These are phyloP conservation scores for Germaria angustata DNA, from an alignment of 2,888 invertebrate genomes.

Conservation along the genomic window DNA sequence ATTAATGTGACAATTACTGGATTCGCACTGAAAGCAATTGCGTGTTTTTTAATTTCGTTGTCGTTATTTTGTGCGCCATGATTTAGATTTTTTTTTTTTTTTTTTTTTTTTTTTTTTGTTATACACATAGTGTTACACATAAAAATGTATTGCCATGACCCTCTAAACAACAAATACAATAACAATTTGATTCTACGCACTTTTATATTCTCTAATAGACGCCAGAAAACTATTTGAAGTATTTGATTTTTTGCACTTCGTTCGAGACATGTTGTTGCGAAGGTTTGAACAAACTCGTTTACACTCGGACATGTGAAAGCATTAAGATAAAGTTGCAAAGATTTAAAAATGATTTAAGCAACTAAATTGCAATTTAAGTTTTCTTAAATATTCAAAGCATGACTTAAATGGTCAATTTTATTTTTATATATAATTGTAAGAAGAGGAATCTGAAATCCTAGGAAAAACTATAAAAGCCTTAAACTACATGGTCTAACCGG, in stretches of 20 bases:
- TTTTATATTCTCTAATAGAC: constrained; percentile 45
- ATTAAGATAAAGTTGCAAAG: background rate
- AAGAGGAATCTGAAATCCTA: background rate
- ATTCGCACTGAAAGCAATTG: constrained; percentile 12
- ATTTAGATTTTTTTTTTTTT: constrained; percentile 27
- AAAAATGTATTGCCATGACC: constrained; percentile 57
- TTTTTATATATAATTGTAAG: background rate
- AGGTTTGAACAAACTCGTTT: constrained; percentile 31
- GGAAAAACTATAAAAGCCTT: background rate
- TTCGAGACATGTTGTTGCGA: constrained; percentile 17
- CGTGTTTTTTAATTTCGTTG: background rate
- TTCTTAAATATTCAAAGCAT: background rate
- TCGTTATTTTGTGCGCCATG: background rate
- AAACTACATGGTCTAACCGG: no score
- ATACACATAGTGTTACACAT: constrained; percentile 10
- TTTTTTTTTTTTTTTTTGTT: background rate
- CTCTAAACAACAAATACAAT: constrained; percentile 20
- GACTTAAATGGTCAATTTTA: background rate
- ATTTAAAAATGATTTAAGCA: background rate
- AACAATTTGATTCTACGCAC: constrained; percentile 51
- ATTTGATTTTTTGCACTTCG: constrained; percentile 32
- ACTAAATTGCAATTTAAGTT: background rate
- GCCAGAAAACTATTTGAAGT: constrained; percentile 55
- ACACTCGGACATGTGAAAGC: background rate
- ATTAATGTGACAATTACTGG: background rate